Evolutionary conservation across 2,888 invertebrate genomes (phyloP), one percentile per base, ranked within the genome.

Genomic region (Dasypolia templi): DNA sequence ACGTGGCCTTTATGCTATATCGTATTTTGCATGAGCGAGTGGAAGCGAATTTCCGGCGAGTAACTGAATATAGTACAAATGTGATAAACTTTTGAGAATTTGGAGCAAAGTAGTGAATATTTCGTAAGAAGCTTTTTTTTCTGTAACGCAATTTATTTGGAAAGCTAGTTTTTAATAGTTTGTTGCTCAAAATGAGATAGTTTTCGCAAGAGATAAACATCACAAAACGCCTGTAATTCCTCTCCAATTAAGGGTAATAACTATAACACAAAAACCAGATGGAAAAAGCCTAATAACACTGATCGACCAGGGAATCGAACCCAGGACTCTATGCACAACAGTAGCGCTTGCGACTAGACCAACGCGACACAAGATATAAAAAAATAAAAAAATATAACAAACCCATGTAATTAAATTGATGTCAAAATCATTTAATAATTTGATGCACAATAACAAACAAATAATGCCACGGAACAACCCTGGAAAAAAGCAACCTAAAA

Each of bases 1-100:
- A 83, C 44, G 67, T 83, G 79, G 64, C 58, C 80, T 68, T 61
- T 44, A 56, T 79, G 12, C 72, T 68, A 79, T 17, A n/a, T n/a
- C n/a, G n/a, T n/a, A 51, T 80, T 83, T 69, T 56, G 61, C 51
- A 56, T 70, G 61, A 79, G 46, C 26, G 26, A 56, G 26, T 62
- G 42, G 35, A 22, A 69, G 49, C 3, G n/a, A 59, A 64, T 77
- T 69, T 77, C 55, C 55, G 44, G 35, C 39, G 46, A 32, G 59
- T n/a, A 51, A 17, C n/a, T 6, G 19, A 62, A 75, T 64, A 42
- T 42, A 39, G 29, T 22, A 29, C 14, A 29, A 55, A 51, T 82
- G 26, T 67, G 51, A 63, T 82, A 77, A 56, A n/a, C 46, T 66
- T 64, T 61, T 9, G 44, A 39, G 19, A 56, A 56, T 64, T 74